Conservation (phyloP, 1,140 invertebrate genomes). For the Pteromalus puparum region DNA sequence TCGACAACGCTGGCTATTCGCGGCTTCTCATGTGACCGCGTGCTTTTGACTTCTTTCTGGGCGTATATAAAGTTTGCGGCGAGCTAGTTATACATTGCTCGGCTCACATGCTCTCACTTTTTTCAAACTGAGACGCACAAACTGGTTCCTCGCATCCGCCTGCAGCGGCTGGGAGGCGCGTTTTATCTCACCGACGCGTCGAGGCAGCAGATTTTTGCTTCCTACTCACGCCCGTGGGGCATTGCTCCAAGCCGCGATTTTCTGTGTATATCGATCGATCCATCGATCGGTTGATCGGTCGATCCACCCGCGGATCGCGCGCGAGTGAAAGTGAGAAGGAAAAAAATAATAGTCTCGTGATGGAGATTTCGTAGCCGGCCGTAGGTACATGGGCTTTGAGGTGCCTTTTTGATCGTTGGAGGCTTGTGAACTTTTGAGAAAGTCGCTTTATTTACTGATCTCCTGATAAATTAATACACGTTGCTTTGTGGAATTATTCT, state of each 20-base stretch:
- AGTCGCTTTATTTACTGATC: not conserved
- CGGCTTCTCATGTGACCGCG: not conserved
- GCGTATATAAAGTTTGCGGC: not conserved
- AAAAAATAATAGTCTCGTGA: not conserved
- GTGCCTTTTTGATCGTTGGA: not conserved
- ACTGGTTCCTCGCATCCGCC: constrained; percentile 36
- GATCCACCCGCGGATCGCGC: not conserved
- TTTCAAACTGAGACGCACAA: not conserved
- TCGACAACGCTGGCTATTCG: not conserved
- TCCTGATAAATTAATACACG: too few relatives aligned
- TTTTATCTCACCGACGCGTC: constrained; percentile 8
- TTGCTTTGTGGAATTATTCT: too few relatives aligned
- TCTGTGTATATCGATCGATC: not conserved
- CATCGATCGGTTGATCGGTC: too few relatives aligned
- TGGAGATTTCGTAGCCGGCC: not conserved
- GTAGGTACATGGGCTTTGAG: not conserved
- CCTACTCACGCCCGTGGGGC: not conserved
- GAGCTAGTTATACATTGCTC: not conserved
- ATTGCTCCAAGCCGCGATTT: not conserved
- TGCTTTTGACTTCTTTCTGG: not conserved
- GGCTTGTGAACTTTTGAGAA: not conserved
- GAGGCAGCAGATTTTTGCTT: not conserved
- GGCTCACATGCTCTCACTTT: not conserved
- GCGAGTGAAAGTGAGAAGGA: not conserved
- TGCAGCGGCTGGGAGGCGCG: not conserved